These are phyloP conservation scores for Phymatocera aterrima DNA, from an alignment of 2,888 invertebrate genomes.

Conservation along the genomic window DNA sequence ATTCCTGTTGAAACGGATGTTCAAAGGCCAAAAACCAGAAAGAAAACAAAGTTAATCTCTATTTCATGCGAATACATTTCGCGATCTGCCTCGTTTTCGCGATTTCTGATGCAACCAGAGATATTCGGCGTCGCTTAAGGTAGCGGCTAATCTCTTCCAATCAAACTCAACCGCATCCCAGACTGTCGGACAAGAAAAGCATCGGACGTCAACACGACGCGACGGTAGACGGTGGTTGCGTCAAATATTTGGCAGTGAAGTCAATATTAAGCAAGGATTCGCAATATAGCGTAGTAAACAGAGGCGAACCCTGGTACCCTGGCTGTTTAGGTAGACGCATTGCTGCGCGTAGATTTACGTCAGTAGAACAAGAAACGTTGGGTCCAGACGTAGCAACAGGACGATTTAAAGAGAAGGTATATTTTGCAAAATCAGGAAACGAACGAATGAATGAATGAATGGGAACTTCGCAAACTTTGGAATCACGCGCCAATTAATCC, in stretches of 20 bases:
- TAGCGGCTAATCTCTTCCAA: slow-evolving; percentile 16
- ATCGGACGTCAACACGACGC: slow-evolving; percentile 37
- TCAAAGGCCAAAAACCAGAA: too few relatives aligned
- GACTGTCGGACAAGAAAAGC: slow-evolving; percentile 36
- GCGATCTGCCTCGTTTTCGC: background rate
- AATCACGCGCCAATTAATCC: too few relatives aligned
- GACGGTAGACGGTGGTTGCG: slow-evolving; percentile 44
- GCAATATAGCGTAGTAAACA: slow-evolving; percentile 49
- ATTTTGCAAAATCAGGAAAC: background rate
- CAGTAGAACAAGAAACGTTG: too few relatives aligned
- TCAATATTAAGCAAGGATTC: slow-evolving; percentile 55
- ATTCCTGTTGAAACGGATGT: too few relatives aligned
- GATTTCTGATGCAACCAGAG: background rate
- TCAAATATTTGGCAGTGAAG: slow-evolving; percentile 55
- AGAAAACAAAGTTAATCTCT: too few relatives aligned
- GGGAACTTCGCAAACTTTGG: too few relatives aligned
- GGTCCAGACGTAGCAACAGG: too few relatives aligned
- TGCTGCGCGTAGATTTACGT: background rate
- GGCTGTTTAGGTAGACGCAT: background rate
- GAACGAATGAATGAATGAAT: too few relatives aligned
- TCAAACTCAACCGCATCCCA: slow-evolving; percentile 14
- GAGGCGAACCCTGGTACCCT: background rate
- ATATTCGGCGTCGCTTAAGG: background rate
- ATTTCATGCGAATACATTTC: too few relatives aligned
- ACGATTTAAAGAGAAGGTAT: too few relatives aligned